A percentile compares a stretch with the other conserved stretches of the same genome.
These are phyloP conservation scores for Emydoidea blandingii DNA, from an alignment of 2,797 vertebrate species.

Conservation along the genomic window DNA sequence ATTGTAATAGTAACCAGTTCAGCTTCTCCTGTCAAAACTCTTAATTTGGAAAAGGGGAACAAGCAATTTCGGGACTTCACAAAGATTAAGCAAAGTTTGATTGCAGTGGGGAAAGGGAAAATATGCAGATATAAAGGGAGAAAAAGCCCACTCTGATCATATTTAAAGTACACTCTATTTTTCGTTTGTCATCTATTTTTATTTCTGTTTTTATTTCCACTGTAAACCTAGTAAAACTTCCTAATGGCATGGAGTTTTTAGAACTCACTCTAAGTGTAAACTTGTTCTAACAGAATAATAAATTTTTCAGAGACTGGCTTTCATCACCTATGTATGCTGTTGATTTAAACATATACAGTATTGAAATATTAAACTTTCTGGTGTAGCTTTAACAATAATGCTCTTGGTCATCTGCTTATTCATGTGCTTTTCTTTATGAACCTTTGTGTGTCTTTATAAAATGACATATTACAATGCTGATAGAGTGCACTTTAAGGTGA, in stretches of 20 bases:
- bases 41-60: constrained; percentile 35
- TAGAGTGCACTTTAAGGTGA: constrained; percentile 60
- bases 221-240: constrained; percentile 82
- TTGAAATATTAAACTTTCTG: constrained; percentile 76
- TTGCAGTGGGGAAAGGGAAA: constrained; percentile 44
- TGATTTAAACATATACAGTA: constrained; percentile 77
- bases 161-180: constrained; percentile 69
- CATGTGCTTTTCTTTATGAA: constrained; percentile 67
- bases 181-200: constrained; percentile 81
- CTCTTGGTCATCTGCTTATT: constrained; percentile 64
- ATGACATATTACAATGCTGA: constrained; percentile 57
- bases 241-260: constrained; percentile 78
- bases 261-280: constrained; percentile 81
- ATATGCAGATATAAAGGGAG: constrained; percentile 16
- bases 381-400: constrained; percentile 70
- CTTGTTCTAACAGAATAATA: constrained; percentile 80
- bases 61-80: neutral
- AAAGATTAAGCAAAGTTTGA: constrained; percentile 21
- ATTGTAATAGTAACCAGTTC: neutral
- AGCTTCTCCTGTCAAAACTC: constrained; percentile 15
- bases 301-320: constrained; percentile 82
- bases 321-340: constrained; percentile 78
- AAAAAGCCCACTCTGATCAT: constrained; percentile 45
- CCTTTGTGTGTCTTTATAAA: constrained; percentile 38
- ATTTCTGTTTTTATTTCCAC: constrained; percentile 83